Percentiles rank a stretch among this genome's conserved stretches.
Conservation (phyloP, 1,140 invertebrate genomes). For the Papilio glaucus region DNA sequence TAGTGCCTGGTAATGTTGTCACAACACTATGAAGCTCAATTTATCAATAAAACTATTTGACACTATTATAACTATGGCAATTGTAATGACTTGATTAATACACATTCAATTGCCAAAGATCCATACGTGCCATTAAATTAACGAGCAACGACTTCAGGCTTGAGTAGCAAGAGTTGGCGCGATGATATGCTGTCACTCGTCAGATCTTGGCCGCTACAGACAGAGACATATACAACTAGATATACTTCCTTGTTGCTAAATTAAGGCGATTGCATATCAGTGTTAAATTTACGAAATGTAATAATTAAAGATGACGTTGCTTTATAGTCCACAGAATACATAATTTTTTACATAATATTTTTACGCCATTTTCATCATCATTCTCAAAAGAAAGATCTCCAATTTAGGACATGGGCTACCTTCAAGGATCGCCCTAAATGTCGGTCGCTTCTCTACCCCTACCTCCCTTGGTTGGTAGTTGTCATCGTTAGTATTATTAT, state of each 20-base stretch:
- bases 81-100: slow-evolving; percentile 32
- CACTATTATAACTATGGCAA: neutral
- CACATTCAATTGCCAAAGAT: slow-evolving; percentile 25
- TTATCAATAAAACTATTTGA: neutral
- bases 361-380: too few species aligned
- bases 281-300: neutral
- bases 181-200: slow-evolving; percentile 5
- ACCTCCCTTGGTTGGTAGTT: too few species aligned
- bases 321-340: too few species aligned
- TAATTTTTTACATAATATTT: too few species aligned
- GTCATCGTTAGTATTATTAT: too few species aligned
- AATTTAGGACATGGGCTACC: too few species aligned
- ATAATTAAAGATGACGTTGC: too few species aligned
- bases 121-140: slow-evolving; percentile 10
- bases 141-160: slow-evolving; percentile 32
- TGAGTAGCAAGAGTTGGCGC: slow-evolving; percentile 15
- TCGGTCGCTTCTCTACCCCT: too few species aligned
- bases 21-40: neutral
- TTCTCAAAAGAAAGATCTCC: too few species aligned
- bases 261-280: neutral
- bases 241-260: slow-evolving; percentile 29
- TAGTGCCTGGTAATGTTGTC: neutral
- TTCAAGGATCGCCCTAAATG: too few species aligned
- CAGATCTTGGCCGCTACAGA: slow-evolving; percentile 18
- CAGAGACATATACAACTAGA: neutral